Base-by-base conservation (phyloP, 2,797 vertebrate species). In the Molossus alvarezi region DNA sequence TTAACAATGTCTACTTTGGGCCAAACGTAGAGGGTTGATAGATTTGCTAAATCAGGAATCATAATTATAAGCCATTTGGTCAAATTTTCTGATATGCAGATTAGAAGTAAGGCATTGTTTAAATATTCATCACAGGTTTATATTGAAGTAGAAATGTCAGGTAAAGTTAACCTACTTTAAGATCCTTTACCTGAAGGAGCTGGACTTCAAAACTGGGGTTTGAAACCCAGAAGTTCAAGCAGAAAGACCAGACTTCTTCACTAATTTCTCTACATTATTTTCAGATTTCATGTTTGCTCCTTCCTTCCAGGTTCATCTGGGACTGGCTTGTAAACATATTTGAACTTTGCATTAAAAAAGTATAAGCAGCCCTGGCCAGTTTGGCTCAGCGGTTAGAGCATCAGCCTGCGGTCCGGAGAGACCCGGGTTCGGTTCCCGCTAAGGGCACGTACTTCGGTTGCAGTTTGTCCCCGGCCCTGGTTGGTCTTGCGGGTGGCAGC, bases 41-140 rank as follows among this genome's bases (percentile, higher is more conserved):
- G 72, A 92, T 97, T 96, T 88, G 88, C 72, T 94, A 90, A 95
- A 73, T 97, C 85, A 82, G 80, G 33, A 95, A 82, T 25, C 48
- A 73, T 89, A 97, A 51, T 79, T 91, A 0, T 86, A 94, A 87
- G 27, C 83, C 90, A 76, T 69, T 94, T 60, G 76, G 45, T 73
- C 48, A 23, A 58, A 33, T 95, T 84, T 95, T 97, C 92, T 94
- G 37, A 93, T 91, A 64, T 29, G 87, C 18, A 82, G 45, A 82
- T 92, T n/a, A 69, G 71, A 91, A 95, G 71, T 6, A 53, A 95
- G 76, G 29, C 7, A 89, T 29, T 11, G 33, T 58, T 77, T 60
- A 64, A 53, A 29, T 60, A 92, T 94, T 48, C n/a, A 87, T 96
- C 88, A 94, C 14, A 84, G 53, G 57, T 82, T 90, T 96, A 23